phyloP scores from a whole-genome alignment of 2,797 vertebrate genomes.

The Limnodromus scolopaceus region DNA sequence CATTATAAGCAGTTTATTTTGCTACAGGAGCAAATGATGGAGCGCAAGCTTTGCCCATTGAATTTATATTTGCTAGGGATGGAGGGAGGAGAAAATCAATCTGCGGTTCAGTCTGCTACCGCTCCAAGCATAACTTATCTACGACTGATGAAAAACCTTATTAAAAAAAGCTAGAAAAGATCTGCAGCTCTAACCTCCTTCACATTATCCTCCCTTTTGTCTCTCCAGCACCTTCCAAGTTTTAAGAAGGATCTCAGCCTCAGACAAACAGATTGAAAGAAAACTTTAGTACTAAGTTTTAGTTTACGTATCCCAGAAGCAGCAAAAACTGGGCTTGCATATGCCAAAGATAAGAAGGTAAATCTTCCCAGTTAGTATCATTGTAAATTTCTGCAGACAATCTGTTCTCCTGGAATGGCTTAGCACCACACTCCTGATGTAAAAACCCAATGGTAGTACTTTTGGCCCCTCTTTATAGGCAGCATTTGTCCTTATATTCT shows the following conservation, averaged over 20 bases:
- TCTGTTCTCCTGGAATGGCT: not conserved
- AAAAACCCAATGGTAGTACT: not conserved
- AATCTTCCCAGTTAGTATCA: not conserved
- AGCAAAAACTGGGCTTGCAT: not conserved
- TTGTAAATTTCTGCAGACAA: not conserved
- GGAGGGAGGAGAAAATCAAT: constrained; percentile 61
- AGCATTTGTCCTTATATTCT: not conserved
- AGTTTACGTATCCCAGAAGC: not conserved
- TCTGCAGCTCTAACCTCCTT: not conserved
- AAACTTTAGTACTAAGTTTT: not conserved
- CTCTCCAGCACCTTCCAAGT: not conserved
- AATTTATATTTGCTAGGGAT: constrained; percentile 37
- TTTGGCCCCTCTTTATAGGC: not conserved
- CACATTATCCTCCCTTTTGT: not conserved
- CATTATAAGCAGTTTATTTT: not conserved
- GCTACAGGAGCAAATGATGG: not conserved
- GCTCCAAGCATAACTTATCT: constrained; percentile 34
- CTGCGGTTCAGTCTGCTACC: not conserved
- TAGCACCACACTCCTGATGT: not conserved
- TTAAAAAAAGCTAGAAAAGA: not conserved
- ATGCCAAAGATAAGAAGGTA: not conserved
- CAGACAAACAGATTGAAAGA: not conserved
- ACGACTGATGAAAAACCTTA: not conserved
- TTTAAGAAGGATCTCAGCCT: not conserved
- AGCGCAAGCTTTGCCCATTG: not conserved